Base-by-base conservation (phyloP, 1,140 invertebrate species). In the Asbolus verrucosus region DNA sequence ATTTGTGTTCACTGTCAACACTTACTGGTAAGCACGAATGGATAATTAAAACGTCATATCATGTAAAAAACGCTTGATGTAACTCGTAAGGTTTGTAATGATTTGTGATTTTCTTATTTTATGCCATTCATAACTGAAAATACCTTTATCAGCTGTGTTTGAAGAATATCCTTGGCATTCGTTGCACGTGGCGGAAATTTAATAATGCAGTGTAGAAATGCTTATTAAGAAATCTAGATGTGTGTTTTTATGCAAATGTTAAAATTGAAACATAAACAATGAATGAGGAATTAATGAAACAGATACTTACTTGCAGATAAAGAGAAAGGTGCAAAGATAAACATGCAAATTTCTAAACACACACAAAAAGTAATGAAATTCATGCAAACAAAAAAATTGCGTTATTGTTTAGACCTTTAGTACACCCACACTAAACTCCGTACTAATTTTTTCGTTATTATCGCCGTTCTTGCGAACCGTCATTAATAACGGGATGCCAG, bases 1-100 rank as follows among this genome's bases (percentile, higher is more conserved):
- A 87, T 91, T 31, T 89, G 89, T 77, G 88, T 91, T 11, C 90
- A 92, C 71, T 87, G 89, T 21, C 89, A 91, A 76, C 91, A 92
- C 75, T 82, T 91, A 71, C 80, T 92, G 76, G 88, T 92, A 79
- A 83, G 65, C 15, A 43, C 3, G 19, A 27, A 54, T 36, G 33
- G 24, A 27, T 27, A 27, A 4, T 27, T 8, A 8, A 27, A 8
- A 27, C 24, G 24, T 18, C 13, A 39, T 27, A 13, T n/a, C n/a
- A n/a, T n/a, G n/a, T n/a, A n/a, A n/a, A n/a, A n/a, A n/a, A n/a
- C n/a, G n/a, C n/a, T n/a, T n/a, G n/a, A n/a, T n/a, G n/a, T n/a
- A n/a, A n/a, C n/a, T n/a, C n/a, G n/a, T n/a, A n/a, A n/a, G n/a
- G n/a, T n/a, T 15, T 14, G 15, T 15, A 6, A 41, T 8, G 39